A percentile compares a stretch with the other conserved stretches of the same genome.
Evolutionary conservation across 2,888 invertebrate genomes (phyloP).

Genomic region (Drosophila atroscutellata): DNA sequence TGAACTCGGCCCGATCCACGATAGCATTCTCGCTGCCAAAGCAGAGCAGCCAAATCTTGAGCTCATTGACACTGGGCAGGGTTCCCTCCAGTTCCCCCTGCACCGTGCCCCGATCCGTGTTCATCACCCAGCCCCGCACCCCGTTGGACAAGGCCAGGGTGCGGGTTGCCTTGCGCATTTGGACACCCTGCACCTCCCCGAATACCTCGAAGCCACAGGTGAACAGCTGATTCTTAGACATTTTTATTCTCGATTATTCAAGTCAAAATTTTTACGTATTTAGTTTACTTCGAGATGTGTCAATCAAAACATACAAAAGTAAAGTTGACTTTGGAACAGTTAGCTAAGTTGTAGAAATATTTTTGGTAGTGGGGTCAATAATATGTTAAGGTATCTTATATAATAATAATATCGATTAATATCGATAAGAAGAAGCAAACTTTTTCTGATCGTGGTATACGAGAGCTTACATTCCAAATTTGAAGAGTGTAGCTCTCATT

Average conservation of each 20-base stretch:
- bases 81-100: constrained; percentile 87
- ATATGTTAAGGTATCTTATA: no score
- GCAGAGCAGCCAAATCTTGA: constrained; percentile 86
- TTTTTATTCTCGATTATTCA: background rate
- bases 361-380: background rate
- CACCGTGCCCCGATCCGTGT: constrained; percentile 87
- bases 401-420: no score
- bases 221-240: constrained; percentile 50
- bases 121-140: constrained; percentile 89
- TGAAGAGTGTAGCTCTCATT: no score
- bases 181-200: constrained; percentile 74
- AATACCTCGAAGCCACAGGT: constrained; percentile 75
- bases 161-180: constrained; percentile 86
- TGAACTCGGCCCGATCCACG: constrained; percentile 90
- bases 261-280: background rate
- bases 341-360: background rate
- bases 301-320: background rate
- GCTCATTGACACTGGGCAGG: constrained; percentile 86
- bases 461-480: no score
- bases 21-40: constrained; percentile 90
- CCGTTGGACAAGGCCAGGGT: constrained; percentile 86
- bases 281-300: background rate
- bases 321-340: background rate
- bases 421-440: no score
- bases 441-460: no score